Evolutionary conservation across 2,888 invertebrate genomes (phyloP), one percentile per base, ranked within the genome.

Genomic region (Cerastoderma edule): DNA sequence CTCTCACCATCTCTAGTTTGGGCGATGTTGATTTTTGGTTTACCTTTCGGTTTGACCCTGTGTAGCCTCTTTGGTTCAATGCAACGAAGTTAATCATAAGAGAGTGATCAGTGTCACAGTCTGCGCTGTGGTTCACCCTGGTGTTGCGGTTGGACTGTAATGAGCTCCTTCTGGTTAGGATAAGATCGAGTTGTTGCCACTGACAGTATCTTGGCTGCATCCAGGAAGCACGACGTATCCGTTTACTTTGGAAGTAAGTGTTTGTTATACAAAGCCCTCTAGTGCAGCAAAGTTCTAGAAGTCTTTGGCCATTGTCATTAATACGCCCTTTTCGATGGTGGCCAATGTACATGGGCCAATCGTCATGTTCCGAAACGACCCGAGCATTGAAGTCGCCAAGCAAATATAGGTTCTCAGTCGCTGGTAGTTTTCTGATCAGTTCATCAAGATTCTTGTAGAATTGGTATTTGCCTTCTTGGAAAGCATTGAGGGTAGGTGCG

Each of bases 71-170:
- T 44, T 8, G 44, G 44, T 44, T 44, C 44, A 44, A 19, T 13
- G 16, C 16, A 19, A 44, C 44, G 10, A 13, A 13, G 44, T 16
- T 44, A 19, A 44, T 44, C 10, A 44, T 16, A 13, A 44, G 44
- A 44, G 44, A 44, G 44, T 44, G 44, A 19, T 44, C 44, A 44
- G 44, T 44, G 44, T 44, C 44, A 44, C 44, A 44, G 44, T 44
- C 44, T 13, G 44, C 44, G 44, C 44, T 44, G 44, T 44, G 44
- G 16, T 44, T 13, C 10, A 8, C 16, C 16, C 44, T 8, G 16
- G 44, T 44, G 44, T 13, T 44, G 44, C 16, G 10, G 44, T 13
- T 16, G 16, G 10, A 13, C 16, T 44, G 44, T 16, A 44, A 19
- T 16, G 10, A 13, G 44, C 16, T 16, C 16, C 44, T 8, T 44